A percentile compares a stretch with the other conserved stretches of the same genome.
Conservation (phyloP, 2,888 invertebrate genomes). For the Drosophila imparisetae region DNA sequence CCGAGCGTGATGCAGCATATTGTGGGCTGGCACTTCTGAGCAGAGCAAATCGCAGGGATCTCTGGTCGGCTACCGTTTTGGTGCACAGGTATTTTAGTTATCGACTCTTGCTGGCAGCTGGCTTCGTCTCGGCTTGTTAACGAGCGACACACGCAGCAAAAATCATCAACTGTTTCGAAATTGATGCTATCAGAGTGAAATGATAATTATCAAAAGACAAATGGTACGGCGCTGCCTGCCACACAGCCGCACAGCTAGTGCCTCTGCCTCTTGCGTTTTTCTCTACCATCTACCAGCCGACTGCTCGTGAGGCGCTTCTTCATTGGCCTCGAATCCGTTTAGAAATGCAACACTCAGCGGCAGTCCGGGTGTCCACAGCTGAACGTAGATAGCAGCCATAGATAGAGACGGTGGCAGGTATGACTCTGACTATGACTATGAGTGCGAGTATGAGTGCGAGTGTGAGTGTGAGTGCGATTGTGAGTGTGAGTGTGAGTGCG, state of each 20-base stretch:
- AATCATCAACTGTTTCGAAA: slow-evolving; percentile 76
- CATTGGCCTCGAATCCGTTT: slow-evolving; percentile 54
- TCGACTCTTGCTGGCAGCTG: slow-evolving; percentile 56
- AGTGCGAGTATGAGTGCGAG: background rate
- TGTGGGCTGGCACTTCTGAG: slow-evolving; percentile 30
- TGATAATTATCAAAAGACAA: slow-evolving; percentile 77
- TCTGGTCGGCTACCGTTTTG: slow-evolving; percentile 66
- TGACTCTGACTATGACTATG: slow-evolving; percentile 2
- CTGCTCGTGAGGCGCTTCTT: slow-evolving; percentile 29
- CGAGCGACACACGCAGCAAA: slow-evolving; percentile 77
- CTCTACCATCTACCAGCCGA: slow-evolving; percentile 15
- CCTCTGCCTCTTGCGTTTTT: background rate
- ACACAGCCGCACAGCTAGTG: background rate
- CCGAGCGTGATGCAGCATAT: slow-evolving; percentile 51
- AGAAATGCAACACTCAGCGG: slow-evolving; percentile 70
- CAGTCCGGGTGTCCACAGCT: slow-evolving; percentile 43
- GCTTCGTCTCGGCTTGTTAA: slow-evolving; percentile 61
- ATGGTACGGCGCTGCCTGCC: slow-evolving; percentile 58
- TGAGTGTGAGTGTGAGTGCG: background rate
- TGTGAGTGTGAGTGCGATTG: too few species aligned
- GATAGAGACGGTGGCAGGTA: slow-evolving; percentile 55
- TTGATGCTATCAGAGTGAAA: slow-evolving; percentile 77
- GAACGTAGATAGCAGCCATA: slow-evolving; percentile 44
- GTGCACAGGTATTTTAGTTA: slow-evolving; percentile 66
- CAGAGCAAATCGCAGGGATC: slow-evolving; percentile 18